Percentiles rank a stretch among this genome's conserved stretches.
phyloP scores from a whole-genome alignment of 2,888 invertebrate genomes.

The Ecliptopera silaceata region DNA sequence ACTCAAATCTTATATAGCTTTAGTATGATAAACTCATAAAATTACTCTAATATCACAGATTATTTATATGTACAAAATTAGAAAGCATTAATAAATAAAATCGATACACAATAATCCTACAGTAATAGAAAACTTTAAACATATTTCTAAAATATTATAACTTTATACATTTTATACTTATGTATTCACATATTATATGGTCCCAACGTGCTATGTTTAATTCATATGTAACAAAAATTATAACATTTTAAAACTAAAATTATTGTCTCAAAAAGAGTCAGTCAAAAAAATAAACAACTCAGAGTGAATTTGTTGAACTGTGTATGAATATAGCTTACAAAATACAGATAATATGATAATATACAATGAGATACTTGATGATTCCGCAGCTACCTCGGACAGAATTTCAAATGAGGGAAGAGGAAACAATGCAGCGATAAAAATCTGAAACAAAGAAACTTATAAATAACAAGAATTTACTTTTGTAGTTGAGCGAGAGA shows the following conservation, averaged over 20 bases:
- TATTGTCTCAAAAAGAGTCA: neutral
- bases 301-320: slow-evolving; percentile 1
- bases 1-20: slow-evolving; percentile 62
- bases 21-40: slow-evolving; percentile 39
- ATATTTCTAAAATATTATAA: neutral
- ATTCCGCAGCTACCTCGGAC: slow-evolving; percentile 84
- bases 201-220: neutral
- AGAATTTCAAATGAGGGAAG: slow-evolving; percentile 92
- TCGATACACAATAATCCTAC: neutral
- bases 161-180: slow-evolving; percentile 1
- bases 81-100: slow-evolving; percentile 36
- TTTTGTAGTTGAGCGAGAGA: slow-evolving; percentile 3
- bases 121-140: neutral
- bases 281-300: neutral
- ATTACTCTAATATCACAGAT: slow-evolving; percentile 74
- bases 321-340: slow-evolving; percentile 3
- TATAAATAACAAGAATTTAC: slow-evolving; percentile 17
- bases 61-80: slow-evolving; percentile 44
- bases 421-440: slow-evolving; percentile 94
- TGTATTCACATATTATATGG: neutral
- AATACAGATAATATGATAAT: slow-evolving; percentile 6
- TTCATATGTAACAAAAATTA: neutral
- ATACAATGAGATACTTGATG: slow-evolving; percentile 14
- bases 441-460: slow-evolving; percentile 86
- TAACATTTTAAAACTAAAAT: neutral